Base-by-base conservation (phyloP, 2,113 vertebrate species). In the Catagonus wagneri region DNA sequence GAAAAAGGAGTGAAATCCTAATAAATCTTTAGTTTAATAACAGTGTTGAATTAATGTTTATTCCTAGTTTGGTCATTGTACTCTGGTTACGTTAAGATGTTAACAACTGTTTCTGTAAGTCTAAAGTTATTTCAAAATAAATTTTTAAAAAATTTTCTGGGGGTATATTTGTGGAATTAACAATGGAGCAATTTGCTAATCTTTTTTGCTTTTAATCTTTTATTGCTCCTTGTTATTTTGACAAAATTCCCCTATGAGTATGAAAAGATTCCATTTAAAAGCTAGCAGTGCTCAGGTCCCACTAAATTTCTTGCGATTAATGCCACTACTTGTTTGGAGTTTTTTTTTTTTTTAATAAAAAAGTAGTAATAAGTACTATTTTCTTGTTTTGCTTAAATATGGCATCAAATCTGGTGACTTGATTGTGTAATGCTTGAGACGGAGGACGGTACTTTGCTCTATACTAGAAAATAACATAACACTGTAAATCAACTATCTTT, bases 111-210 rank as follows among this genome's bases (percentile, higher is more conserved):
- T 86, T 80, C 72, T 79, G 6, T 22, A 80, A 44, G 6, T 44
- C 16, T 66, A 32, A 71, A 83, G 27, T 89, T 89, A 75, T 34
- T 95, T 79, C 54, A 94, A 94, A 75, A 89, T 27, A 63, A 32
- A 23, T 74, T 81, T 54, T 88, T 1, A 58, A 58, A 52, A 89
- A 39, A 44, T 44, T 39, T n/a, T 93, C 11, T 75, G 60, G 36
- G 66, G 52, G 25, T 72, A 17, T 3, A 39, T 68, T 44, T 39
- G 12, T 19, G 23, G 25, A 75, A 14, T 76, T 72, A 60, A 61
- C 60, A 93, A 56, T 27, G 36, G 50, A 39, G 14, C 7, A 86
- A 94, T 75, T 25, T 81, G n/a, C 52, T 81, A 3, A 75, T 80
- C 52, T 52, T 68, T 66, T 84, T 44, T 58, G 90, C 20, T 87